phyloP scores from a whole-genome alignment of 2,797 vertebrate species.

The Eulemur coronatus region DNA sequence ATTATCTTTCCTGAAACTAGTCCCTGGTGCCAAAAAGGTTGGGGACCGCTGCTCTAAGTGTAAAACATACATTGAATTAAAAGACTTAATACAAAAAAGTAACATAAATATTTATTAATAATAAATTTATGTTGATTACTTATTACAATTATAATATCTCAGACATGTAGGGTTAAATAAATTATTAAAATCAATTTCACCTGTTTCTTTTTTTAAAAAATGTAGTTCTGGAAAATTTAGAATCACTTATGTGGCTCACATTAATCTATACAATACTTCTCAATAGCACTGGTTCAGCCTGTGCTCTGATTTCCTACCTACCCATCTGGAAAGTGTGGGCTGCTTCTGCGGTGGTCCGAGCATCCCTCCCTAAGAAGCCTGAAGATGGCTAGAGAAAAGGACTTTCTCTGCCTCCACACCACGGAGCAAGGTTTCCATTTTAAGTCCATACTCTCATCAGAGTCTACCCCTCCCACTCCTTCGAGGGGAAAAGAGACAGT shows the following conservation, averaged over 20 bases:
- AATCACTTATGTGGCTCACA: neutral
- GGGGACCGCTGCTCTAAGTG: neutral
- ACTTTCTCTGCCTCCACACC: neutral
- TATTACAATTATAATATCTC: neutral
- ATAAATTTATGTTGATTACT: neutral
- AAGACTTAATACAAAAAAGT: neutral
- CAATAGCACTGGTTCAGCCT: neutral
- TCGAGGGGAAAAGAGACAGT: neutral
- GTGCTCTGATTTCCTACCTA: neutral
- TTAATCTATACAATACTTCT: neutral
- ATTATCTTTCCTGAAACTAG: too few relatives aligned
- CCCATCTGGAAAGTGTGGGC: neutral
- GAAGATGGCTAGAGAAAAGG: neutral
- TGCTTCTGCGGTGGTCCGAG: neutral
- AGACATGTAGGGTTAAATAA: neutral
- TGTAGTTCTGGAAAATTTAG: neutral
- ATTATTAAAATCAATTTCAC: conserved; percentile 1
- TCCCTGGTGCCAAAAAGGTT: too few relatives aligned
- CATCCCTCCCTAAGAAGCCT: neutral
- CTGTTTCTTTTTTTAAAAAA: neutral
- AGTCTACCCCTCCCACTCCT: neutral
- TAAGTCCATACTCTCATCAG: neutral
- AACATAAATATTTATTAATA: neutral
- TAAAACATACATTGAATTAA: neutral
- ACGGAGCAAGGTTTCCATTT: neutral